Evolutionary conservation across 2,888 invertebrate genomes (phyloP).

Genomic region (Mayetiola destructor): DNA sequence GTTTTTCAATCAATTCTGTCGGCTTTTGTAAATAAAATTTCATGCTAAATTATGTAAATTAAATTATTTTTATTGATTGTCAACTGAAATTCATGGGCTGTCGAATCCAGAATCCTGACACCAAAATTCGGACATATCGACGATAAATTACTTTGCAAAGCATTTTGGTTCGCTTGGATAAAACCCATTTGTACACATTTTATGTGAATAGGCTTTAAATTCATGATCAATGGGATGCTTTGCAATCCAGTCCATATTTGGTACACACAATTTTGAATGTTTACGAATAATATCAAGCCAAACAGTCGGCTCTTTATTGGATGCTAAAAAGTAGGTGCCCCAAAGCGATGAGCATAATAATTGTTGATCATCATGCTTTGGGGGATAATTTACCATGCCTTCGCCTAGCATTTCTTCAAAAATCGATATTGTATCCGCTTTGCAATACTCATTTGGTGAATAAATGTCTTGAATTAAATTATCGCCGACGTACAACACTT

Average conservation of each 20-base stretch:
- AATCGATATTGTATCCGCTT: slow-evolving; percentile 54
- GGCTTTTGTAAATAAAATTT: too few species aligned
- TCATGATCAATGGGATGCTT: slow-evolving; percentile 37
- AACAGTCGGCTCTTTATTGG: slow-evolving; percentile 36
- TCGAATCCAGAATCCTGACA: too few species aligned
- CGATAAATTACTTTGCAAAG: slow-evolving; percentile 2
- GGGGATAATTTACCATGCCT: slow-evolving; percentile 33
- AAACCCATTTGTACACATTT: slow-evolving; percentile 26
- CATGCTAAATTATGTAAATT: too few species aligned
- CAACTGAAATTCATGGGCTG: too few species aligned
- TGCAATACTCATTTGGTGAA: slow-evolving; percentile 42
- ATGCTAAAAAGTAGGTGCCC: slow-evolving; percentile 50
- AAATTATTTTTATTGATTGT: too few species aligned
- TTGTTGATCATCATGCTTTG: slow-evolving; percentile 36
- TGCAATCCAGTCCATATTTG: slow-evolving; percentile 44
- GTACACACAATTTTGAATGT: slow-evolving; percentile 50
- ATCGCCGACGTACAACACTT: slow-evolving; percentile 58
- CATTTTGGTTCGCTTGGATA: slow-evolving; percentile 28
- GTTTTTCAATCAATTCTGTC: too few species aligned
- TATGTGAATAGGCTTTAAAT: slow-evolving; percentile 22
- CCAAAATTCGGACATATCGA: too few species aligned
- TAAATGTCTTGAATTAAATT: slow-evolving; percentile 63
- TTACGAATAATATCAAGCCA: slow-evolving; percentile 49
- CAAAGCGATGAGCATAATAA: slow-evolving; percentile 45
- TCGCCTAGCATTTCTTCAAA: slow-evolving; percentile 55